Evolutionary conservation across 2,113 vertebrate species (phyloP).

Genomic region (Oryzias melastigma): DNA sequence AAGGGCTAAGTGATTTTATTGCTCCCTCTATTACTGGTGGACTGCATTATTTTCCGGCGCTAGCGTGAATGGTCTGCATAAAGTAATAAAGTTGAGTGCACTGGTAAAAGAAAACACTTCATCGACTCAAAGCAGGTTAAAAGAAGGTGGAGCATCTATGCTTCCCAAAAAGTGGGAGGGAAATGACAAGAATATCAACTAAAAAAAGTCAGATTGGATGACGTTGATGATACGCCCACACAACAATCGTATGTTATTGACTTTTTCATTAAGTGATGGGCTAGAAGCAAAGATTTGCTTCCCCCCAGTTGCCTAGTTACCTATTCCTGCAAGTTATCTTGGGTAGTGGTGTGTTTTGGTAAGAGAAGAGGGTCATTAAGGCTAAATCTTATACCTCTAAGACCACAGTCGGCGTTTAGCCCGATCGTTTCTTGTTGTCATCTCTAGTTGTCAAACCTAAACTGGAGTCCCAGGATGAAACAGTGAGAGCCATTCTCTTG

Average conservation of each 20-base stretch:
- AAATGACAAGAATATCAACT: neutral
- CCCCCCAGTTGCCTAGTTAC: slow-evolving; percentile 74
- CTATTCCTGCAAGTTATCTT: slow-evolving; percentile 52
- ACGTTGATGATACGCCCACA: slow-evolving; percentile 43
- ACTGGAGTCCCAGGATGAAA: slow-evolving; percentile 52
- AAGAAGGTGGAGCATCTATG: no score
- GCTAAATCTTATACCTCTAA: slow-evolving; percentile 64
- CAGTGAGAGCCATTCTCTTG: slow-evolving; percentile 75
- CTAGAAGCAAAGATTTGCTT: slow-evolving; percentile 48
- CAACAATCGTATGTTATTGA: slow-evolving; percentile 62
- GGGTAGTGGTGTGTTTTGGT: slow-evolving; percentile 46
- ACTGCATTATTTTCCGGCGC: slow-evolving; percentile 58
- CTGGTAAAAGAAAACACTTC: slow-evolving; percentile 49
- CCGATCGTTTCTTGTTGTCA: slow-evolving; percentile 22
- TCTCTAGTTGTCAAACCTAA: slow-evolving; percentile 30
- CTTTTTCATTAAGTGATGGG: slow-evolving; percentile 66
- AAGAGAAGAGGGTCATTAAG: slow-evolving; percentile 35
- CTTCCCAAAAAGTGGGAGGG: no score
- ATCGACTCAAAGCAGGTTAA: slow-evolving; percentile 13
- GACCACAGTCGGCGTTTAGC: slow-evolving; percentile 62
- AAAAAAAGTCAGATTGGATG: slow-evolving; percentile 33
- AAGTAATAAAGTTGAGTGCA: slow-evolving; percentile 65
- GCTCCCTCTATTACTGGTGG: slow-evolving; percentile 43
- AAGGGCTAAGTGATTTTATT: slow-evolving; percentile 60
- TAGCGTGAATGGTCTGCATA: slow-evolving; percentile 42